Evolutionary conservation across 2,797 vertebrate genomes (phyloP).

Genomic region (Zalophus californianus): DNA sequence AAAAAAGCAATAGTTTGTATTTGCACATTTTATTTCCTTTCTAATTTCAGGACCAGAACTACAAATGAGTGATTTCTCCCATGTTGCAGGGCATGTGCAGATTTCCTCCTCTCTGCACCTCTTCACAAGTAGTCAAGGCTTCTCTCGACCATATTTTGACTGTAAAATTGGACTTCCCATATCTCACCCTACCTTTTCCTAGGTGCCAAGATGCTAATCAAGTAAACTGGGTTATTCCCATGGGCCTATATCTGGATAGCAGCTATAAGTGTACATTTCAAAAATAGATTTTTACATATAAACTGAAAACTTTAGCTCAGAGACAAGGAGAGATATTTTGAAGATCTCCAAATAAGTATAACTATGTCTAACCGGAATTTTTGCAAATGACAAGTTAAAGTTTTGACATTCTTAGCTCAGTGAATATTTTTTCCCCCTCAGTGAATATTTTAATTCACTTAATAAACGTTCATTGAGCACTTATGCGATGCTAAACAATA

Average conservation of each 20-base stretch:
- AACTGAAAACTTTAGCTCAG: neutral
- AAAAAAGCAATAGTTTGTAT: neutral
- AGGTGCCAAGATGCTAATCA: neutral
- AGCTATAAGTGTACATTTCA: neutral
- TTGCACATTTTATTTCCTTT: neutral
- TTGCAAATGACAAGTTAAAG: neutral
- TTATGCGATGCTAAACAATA: neutral
- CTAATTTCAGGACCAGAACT: neutral
- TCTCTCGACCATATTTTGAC: neutral
- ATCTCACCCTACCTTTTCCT: neutral
- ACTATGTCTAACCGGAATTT: neutral
- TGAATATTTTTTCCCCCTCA: neutral
- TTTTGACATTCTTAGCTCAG: neutral
- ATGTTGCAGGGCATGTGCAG: neutral
- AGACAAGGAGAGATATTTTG: neutral
- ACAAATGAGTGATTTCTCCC: neutral
- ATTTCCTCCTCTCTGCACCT: neutral
- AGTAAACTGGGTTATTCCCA: neutral
- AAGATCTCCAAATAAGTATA: neutral
- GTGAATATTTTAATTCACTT: slow-evolving; percentile 29
- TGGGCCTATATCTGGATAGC: neutral
- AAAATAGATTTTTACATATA: neutral
- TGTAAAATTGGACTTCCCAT: neutral
- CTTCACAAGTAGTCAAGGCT: neutral
- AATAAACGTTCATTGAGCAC: neutral